Conservation (phyloP, 2,888 invertebrate genomes). For the Pyrrhia umbra region DNA sequence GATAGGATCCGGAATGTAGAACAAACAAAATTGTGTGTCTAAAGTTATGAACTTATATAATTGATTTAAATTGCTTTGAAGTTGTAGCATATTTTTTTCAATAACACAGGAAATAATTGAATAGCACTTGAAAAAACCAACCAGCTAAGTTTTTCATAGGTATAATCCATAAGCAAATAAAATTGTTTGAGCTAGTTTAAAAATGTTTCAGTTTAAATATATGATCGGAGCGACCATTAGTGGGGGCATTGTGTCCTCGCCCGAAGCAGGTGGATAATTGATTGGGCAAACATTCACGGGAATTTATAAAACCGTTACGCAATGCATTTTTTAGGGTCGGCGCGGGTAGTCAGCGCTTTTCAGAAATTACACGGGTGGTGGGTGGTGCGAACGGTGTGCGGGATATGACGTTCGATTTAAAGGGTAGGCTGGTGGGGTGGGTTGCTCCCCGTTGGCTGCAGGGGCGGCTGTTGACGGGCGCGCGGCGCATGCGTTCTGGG, state of each 20-base stretch:
- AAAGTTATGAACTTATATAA: conserved; percentile 36
- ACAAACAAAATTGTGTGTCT: conserved; percentile 15
- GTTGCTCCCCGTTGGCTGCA: conserved; percentile 77
- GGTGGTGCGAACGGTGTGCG: conserved; percentile 80
- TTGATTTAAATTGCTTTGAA: conserved; percentile 43
- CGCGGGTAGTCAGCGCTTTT: conserved; percentile 88
- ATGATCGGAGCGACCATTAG: conserved; percentile 50
- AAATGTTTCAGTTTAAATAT: conserved; percentile 38
- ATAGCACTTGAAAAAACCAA: not conserved
- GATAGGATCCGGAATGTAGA: conserved; percentile 15
- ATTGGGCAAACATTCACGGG: conserved; percentile 84
- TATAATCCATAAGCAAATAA: not conserved
- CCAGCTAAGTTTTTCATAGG: not conserved
- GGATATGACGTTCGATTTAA: conserved; percentile 90
- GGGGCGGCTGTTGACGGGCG: conserved; percentile 90
- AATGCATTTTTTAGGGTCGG: conserved; percentile 90
- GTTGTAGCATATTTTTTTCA: conserved; percentile 13
- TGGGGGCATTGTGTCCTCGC: conserved; percentile 75
- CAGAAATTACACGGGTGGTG: conserved; percentile 86
- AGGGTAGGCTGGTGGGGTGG: conserved; percentile 80
- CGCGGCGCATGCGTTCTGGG: conserved; percentile 87
- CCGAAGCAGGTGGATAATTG: conserved; percentile 87
- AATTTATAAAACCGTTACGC: conserved; percentile 89
- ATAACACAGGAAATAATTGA: conserved; percentile 16
- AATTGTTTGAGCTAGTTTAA: conserved; percentile 23